These are phyloP conservation scores for Leptinotarsa peninsularis DNA, from an alignment of 2,888 invertebrate genomes.

Conservation along the genomic window DNA sequence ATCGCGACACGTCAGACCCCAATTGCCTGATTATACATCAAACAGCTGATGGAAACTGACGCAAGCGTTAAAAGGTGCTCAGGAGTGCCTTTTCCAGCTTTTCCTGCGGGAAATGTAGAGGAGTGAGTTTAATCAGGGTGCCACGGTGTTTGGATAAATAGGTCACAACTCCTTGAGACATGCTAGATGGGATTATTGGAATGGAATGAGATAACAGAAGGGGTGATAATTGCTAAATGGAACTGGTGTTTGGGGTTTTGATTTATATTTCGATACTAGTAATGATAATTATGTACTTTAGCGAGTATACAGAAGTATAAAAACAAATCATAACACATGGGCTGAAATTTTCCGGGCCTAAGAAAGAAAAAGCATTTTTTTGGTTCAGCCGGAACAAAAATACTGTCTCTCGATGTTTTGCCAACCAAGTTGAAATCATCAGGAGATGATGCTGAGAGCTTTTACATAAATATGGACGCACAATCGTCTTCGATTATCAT, in stretches of 20 bases:
- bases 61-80: slow-evolving; percentile 42
- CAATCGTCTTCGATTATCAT: no score
- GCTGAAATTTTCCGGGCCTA: no score
- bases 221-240: not conserved
- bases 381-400: no score
- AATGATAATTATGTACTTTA: no score
- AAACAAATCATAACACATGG: no score
- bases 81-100: slow-evolving; percentile 38
- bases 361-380: no score
- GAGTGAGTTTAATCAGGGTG: slow-evolving; percentile 31
- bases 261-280: not conserved
- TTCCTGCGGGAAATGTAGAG: slow-evolving; percentile 38
- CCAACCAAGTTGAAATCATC: no score
- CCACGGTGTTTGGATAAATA: slow-evolving; percentile 31
- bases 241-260: not conserved
- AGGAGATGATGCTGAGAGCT: no score
- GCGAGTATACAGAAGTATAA: no score
- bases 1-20: slow-evolving; percentile 21
- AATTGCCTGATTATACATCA: slow-evolving; percentile 37
- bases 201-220: slow-evolving; percentile 5
- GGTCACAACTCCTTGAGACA: slow-evolving; percentile 24
- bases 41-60: slow-evolving; percentile 43
- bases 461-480: no score
- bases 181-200: not conserved
- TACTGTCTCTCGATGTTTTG: no score